A percentile compares a stretch with the other conserved stretches of the same genome.
Conservation (phyloP, 2,888 invertebrate species). For the Clepsis dumicolana region DNA sequence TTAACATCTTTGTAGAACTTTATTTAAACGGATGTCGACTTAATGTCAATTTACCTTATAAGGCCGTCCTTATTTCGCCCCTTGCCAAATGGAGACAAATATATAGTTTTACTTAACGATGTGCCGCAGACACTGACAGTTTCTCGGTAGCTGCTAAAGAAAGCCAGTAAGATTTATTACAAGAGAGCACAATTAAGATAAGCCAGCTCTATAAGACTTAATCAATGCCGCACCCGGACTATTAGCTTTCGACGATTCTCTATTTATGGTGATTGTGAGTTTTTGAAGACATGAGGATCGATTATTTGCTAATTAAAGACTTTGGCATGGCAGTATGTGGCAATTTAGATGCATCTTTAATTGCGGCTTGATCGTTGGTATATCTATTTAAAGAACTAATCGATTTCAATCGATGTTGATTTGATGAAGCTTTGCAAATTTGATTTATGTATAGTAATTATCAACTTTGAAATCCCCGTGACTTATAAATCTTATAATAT, state of each 20-base stretch:
- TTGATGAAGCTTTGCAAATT: background rate
- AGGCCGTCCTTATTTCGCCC: conserved; percentile 19
- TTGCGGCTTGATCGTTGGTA: conserved; percentile 12
- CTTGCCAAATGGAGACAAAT: conserved; percentile 37
- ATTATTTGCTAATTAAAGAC: conserved; percentile 54
- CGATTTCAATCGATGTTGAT: background rate
- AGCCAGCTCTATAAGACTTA: conserved; percentile 58
- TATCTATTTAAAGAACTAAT: conserved; percentile 7
- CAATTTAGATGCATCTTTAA: conserved; percentile 29
- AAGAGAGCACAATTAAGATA: conserved; percentile 63
- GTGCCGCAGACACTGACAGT: conserved; percentile 33
- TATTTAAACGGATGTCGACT: conserved; percentile 26
- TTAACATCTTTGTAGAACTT: conserved; percentile 23
- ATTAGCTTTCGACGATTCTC: conserved; percentile 45
- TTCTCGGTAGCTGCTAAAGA: conserved; percentile 47
- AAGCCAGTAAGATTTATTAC: conserved; percentile 57
- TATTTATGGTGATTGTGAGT: conserved; percentile 53
- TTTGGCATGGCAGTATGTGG: conserved; percentile 46
- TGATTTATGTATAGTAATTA: background rate
- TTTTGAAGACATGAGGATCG: conserved; percentile 45
- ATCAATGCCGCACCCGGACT: conserved; percentile 55
- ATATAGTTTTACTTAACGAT: conserved; percentile 35
- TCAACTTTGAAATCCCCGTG: background rate
- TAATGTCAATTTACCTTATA: conserved; percentile 39
- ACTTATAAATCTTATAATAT: background rate